Percentiles rank a stretch among this genome's conserved stretches.
Evolutionary conservation across 2,888 invertebrate genomes (phyloP).

Genomic region (Eudasyphora cyanicolor): DNA sequence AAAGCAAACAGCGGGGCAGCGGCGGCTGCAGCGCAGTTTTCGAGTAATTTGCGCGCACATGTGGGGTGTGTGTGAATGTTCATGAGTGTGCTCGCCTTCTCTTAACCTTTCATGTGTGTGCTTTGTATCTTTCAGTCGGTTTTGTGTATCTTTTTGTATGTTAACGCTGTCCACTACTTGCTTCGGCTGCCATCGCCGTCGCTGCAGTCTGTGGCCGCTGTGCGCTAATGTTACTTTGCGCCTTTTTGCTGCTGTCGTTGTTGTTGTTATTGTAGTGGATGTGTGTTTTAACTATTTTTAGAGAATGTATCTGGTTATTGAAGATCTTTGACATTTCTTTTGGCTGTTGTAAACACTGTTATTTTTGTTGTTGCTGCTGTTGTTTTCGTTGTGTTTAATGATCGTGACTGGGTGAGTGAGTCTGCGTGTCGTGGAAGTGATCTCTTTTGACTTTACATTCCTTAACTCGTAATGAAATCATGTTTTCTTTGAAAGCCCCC

Average conservation of each 20-base stretch:
- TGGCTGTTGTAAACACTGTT: conserved; percentile 23
- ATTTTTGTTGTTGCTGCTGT: conserved; percentile 3
- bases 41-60: not conserved
- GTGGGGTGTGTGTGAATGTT: not conserved
- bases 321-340: conserved; percentile 65
- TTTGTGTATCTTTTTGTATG: not conserved
- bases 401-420: not conserved
- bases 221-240: not conserved
- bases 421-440: not conserved
- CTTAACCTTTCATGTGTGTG: conserved; percentile 45
- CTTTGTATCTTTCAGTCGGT: not conserved
- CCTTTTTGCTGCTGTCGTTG: too few relatives aligned
- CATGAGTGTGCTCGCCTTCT: conserved; percentile 30
- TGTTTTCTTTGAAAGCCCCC: not conserved
- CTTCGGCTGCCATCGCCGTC: not conserved
- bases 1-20: not conserved
- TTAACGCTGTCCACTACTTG: not conserved
- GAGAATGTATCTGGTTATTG: conserved; percentile 55
- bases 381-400: not conserved
- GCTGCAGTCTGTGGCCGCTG: not conserved
- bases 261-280: not conserved
- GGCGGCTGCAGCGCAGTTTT: not conserved
- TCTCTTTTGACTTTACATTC: not conserved
- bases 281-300: conserved; percentile 22
- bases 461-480: not conserved